Percentiles rank a stretch among this genome's conserved stretches.
These are phyloP conservation scores for Gorsachius goisagi DNA, from an alignment of 2,113 vertebrate genomes.

Conservation along the genomic window DNA sequence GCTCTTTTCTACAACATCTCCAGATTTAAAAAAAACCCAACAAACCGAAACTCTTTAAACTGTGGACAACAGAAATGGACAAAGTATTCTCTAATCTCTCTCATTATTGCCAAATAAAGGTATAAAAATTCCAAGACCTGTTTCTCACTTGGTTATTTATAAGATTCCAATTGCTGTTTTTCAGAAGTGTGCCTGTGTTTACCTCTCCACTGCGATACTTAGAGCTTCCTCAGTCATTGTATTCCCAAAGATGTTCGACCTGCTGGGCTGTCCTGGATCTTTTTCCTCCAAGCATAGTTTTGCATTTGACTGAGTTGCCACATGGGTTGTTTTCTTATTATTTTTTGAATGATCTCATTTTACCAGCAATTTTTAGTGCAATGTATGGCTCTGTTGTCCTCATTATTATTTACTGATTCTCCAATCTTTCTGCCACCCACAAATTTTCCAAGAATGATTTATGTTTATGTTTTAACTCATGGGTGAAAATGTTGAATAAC, in stretches of 20 bases:
- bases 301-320: background rate
- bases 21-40: background rate
- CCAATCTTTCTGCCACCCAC: constrained; percentile 9
- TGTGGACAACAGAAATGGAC: background rate
- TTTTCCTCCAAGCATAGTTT: background rate
- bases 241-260: background rate
- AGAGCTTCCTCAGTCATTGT: background rate
- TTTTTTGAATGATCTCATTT: background rate
- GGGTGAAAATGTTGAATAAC: constrained; percentile 47
- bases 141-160: background rate
- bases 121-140: background rate
- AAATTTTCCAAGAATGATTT: constrained; percentile 53
- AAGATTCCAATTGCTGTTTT: background rate
- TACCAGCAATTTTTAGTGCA: background rate
- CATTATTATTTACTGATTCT: constrained; percentile 35
- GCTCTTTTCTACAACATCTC: background rate
- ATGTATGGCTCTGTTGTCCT: background rate
- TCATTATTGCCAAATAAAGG: background rate
- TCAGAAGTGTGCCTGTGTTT: background rate
- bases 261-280: background rate
- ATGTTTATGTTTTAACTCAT: constrained; percentile 32
- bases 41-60: background rate
- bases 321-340: background rate
- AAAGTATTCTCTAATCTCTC: background rate
- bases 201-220: background rate